Evolutionary conservation across 2,797 vertebrate species (phyloP), one percentile per base, ranked within the genome.

Genomic region (Myotis planiceps): DNA sequence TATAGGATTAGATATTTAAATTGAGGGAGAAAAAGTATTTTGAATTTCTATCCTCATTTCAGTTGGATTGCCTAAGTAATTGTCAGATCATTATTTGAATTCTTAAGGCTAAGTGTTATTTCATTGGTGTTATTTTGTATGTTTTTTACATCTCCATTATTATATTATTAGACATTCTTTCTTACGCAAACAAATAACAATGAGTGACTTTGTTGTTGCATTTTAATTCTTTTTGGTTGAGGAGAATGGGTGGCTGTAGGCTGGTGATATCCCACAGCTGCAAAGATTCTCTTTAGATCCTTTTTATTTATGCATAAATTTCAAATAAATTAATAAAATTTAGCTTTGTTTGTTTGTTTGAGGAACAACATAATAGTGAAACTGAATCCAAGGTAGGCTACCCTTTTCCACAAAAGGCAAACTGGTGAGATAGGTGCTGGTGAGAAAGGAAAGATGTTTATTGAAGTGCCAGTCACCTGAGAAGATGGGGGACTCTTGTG

Each of bases 1-100:
- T 98, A 71, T 81, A 96, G 19, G 10, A 37, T 90, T 96, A 90
- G n/a, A 89, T 47, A 85, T 76, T 83, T 96, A 84, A 96, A 80
- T 3, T 86, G 3, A 18, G 66, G 55, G 12, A 27, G 81, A 23
- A 4, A 69, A 92, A 19, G 15, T 12, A 27, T 69, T 96, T 97
- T 39, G 84, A 81, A 34, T 94, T 95, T 93, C 55, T 72, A 88
- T 9, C 9, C 1, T 58, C 29, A 83, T 21, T n/a, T 2, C 12
- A 90, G 2, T 13, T 92, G 18, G 58, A 15, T 49, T 95, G 6
- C 81, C 95, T 58, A 71, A 78, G 94, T 96, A 92, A 55, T 16
- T 60, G 10, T 12, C n/a, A 88, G 34, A 29, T 68, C 0, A 55
- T 94, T 90, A 45, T 90, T 51, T 84, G 42, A 96, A 95, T 74